phyloP scores from a whole-genome alignment of 2,113 vertebrate genomes.

The Apeltes quadracus region DNA sequence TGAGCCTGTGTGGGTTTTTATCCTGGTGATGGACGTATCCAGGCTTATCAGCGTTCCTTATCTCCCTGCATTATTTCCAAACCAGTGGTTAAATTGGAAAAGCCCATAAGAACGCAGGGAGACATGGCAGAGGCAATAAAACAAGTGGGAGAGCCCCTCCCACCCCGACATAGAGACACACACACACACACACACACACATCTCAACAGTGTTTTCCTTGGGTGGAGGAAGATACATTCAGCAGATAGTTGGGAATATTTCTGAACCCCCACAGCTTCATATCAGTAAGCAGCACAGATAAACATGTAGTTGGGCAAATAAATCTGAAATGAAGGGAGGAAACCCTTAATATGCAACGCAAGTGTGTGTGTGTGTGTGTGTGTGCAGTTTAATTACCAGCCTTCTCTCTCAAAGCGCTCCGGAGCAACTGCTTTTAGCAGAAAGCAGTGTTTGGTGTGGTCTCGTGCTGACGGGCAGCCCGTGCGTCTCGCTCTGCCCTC shows the following conservation, averaged over 20 bases:
- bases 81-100: slow-evolving; percentile 81
- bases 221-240: slow-evolving; percentile 74
- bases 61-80: slow-evolving; percentile 81
- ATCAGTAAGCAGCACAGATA: slow-evolving; percentile 77
- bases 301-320: slow-evolving; percentile 78
- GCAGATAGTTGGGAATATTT: slow-evolving; percentile 80
- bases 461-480: slow-evolving; percentile 31
- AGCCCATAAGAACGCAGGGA: slow-evolving; percentile 78
- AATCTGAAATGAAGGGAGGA: slow-evolving; percentile 75
- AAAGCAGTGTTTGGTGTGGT: slow-evolving; percentile 37
- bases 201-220: slow-evolving; percentile 61
- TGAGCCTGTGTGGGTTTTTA: slow-evolving; percentile 68
- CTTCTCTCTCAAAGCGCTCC: slow-evolving; percentile 40
- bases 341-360: slow-evolving; percentile 69
- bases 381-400: slow-evolving; percentile 49
- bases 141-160: slow-evolving; percentile 56
- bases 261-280: slow-evolving; percentile 68
- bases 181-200: slow-evolving; percentile 18
- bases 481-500: slow-evolving; percentile 30
- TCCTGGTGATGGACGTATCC: slow-evolving; percentile 76
- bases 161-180: background rate
- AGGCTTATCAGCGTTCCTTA: slow-evolving; percentile 76
- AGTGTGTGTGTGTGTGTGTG: slow-evolving; percentile 26
- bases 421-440: slow-evolving; percentile 42
- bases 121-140: slow-evolving; percentile 82